These are phyloP conservation scores for Ceyx cyanopectus DNA, from an alignment of 2,113 vertebrate species.

Conservation along the genomic window DNA sequence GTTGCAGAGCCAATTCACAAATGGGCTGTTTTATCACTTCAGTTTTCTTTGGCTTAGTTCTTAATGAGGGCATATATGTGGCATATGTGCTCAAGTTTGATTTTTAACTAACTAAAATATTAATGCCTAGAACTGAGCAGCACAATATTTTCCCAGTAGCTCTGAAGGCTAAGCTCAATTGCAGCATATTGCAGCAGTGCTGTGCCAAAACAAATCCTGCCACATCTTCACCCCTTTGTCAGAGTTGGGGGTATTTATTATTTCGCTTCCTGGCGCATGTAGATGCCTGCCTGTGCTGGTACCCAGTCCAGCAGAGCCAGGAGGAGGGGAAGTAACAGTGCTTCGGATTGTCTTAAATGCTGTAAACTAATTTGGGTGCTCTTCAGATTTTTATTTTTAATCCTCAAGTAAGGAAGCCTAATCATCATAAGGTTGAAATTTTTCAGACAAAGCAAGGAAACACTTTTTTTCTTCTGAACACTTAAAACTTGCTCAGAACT, in stretches of 20 bases:
- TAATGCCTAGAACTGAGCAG: background rate
- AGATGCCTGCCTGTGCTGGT: background rate
- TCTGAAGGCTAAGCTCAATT: background rate
- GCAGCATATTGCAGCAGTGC: background rate
- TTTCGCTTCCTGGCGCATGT: background rate
- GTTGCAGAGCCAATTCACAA: background rate
- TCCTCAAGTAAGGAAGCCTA: background rate
- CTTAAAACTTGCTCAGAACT: background rate
- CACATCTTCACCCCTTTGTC: background rate
- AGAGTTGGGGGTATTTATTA: background rate
- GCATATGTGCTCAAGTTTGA: background rate
- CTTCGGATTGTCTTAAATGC: background rate
- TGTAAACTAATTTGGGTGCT: background rate
- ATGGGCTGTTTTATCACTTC: background rate
- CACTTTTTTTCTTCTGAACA: rapidly evolving
- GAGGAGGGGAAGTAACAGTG: background rate
- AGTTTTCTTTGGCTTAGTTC: conserved; percentile 27
- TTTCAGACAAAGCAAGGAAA: background rate
- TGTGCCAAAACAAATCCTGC: background rate
- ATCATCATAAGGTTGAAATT: background rate
- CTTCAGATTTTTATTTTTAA: background rate
- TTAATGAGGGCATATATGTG: conserved; percentile 22
- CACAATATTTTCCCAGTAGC: background rate
- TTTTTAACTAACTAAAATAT: background rate
- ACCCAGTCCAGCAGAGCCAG: background rate